Base-by-base conservation (phyloP, 2,113 vertebrate species). In the Nycticryphes semicollaris region DNA sequence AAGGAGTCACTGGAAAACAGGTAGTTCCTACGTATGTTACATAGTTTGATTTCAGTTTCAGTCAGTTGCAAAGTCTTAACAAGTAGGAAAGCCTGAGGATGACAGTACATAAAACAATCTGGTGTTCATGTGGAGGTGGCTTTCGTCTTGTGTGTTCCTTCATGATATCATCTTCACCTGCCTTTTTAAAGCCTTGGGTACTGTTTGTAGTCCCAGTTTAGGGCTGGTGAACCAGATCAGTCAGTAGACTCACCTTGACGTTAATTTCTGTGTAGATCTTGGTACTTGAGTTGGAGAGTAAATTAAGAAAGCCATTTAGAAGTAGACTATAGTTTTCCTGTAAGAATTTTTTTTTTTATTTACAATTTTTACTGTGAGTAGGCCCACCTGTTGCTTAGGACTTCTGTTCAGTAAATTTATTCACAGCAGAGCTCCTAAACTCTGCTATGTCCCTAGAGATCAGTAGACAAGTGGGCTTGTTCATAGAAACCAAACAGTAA, bases 201-300 rank as follows among this genome's bases (percentile, higher is more conserved):
- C 27, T 57, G 94, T 93, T 50, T 41, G 8, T 62, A 54, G 43
- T n/a, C n/a, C 30, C 16, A 43, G 0, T 41, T 53, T 28, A 66
- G 73, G 68, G 13, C 35, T 89, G 53, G 12, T 37, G 37, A 78
- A 19, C 8, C 47, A 48, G 10, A n/a, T 60, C 20, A 66, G 37
- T 33, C 0, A 1, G 25, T 76, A 92, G 19, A 19, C 45, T 84
- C 39, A 28, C 51, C 69, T 15, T 69, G 69, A 50, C 0, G 0
- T 27, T 73, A 18, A 50, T 20, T 63, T 86, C 54, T 68, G 25
- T 81, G 2, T 19, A 54, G n/a, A n/a, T 53, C 27, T 48, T 77
- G n/a, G 11, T 43, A 35, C 18, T 66, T 76, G 35, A 33, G 33
- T 73, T 79, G 53, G 56, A 74, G 9, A 75, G 24, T 81, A 37